Base-by-base conservation (phyloP, 2,113 vertebrate genomes). In the Eptesicus fuscus region DNA sequence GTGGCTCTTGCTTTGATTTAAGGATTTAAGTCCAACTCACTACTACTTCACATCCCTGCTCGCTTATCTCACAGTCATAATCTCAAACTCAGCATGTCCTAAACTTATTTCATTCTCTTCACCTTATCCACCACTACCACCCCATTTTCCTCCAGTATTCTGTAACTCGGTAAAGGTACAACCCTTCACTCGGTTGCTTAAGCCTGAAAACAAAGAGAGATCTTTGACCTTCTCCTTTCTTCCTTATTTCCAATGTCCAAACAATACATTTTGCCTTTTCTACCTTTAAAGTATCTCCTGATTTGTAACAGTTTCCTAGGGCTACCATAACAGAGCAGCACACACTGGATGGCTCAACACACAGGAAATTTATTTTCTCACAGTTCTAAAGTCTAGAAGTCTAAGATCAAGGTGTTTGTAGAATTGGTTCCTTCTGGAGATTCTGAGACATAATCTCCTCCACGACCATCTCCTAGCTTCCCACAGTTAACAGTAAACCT, bases 211-310 rank as follows among this genome's bases (percentile, higher is more conserved):
- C 42, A 32, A 74, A 40, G 56, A 59, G n/a, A 85, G 20, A 71
- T 77, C 40, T 91, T 83, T 84, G 23, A 51, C 49, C 61, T 93
- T 61, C 59, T 35, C 40, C 37, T 83, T 49, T 71, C 78, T 59
- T 17, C 28, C 35, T 77, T 42, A 65, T 22, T 63, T 25, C 28
- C 44, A 90, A 63, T 5, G 30, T 76, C 74, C 42, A 70, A 83
- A 70, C 9, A 80, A 40, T 53, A 84, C 23, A 35, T 32, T 83
- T n/a, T 61, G 20, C 7, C 49, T 63, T 80, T 61, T 88, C 56
- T 56, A 47, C 47, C 30, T 88, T 86, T 61, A 79, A 94, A 93
- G n/a, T 59, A 65, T 78, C 49, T 94, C 71, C 40, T 86, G 51
- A 86, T 56, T 35, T 49, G 2, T 59, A 70, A 47, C 42, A 69